Percentiles rank a stretch among this genome's conserved stretches.
Evolutionary conservation across 1,140 invertebrate genomes (phyloP).

Genomic region (silkworm (Bombyx mori)): ASM3026992v2 NC_085110.1:4550001-4550500

Average conservation of each 20-base stretch:
- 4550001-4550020: too few species aligned
- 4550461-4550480: too few species aligned
- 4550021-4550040: too few species aligned
- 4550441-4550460: too few species aligned
- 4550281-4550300: conserved; percentile 42
- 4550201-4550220: not conserved
- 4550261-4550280: conserved; percentile 52
- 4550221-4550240: conserved; percentile 12
- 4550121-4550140: too few species aligned
- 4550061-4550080: too few species aligned
- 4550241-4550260: conserved; percentile 43
- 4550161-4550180: not conserved
- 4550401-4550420: too few species aligned
- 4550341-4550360: not conserved
- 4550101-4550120: too few species aligned
- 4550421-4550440: too few species aligned
- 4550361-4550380: not conserved
- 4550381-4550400: not conserved
- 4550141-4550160: not conserved
- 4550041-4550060: too few species aligned
- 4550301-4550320: not conserved
- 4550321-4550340: not conserved
- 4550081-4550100: too few species aligned
- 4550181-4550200: not conserved
- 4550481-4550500: too few species aligned